Evolutionary conservation across 2,888 invertebrate species (phyloP).

Genomic region (Amaurobius ferox): DNA sequence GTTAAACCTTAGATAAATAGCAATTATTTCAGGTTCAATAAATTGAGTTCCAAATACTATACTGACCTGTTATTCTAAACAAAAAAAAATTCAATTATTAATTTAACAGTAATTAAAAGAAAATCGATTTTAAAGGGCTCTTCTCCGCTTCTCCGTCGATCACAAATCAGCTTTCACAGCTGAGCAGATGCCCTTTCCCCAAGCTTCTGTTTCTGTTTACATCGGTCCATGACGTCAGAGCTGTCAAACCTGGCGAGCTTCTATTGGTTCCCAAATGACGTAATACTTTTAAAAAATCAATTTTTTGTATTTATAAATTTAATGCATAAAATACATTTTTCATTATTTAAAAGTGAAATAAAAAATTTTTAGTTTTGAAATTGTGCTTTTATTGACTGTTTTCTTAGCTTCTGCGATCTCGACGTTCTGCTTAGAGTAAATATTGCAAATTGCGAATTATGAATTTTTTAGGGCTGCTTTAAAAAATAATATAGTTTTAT

Average conservation of each 20-base stretch:
- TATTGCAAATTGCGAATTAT: too few relatives aligned
- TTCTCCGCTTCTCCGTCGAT: slow-evolving; percentile 22
- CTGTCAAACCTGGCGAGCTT: slow-evolving; percentile 69
- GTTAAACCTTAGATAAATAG: slow-evolving; percentile 27
- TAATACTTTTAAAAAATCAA: background rate
- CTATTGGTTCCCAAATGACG: slow-evolving; percentile 45
- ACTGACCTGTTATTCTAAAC: background rate
- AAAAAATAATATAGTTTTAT: too few relatives aligned
- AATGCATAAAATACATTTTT: background rate
- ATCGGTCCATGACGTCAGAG: slow-evolving; percentile 55
- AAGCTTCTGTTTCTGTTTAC: slow-evolving; percentile 66
- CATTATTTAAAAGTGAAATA: too few relatives aligned
- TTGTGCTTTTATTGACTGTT: too few relatives aligned
- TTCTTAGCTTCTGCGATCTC: too few relatives aligned
- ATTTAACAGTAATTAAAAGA: too few relatives aligned
- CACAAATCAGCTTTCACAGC: slow-evolving; percentile 37
- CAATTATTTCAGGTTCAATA: background rate
- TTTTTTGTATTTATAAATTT: too few relatives aligned
- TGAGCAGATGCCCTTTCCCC: slow-evolving; percentile 57
- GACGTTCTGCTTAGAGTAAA: too few relatives aligned
- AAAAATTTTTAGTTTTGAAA: too few relatives aligned
- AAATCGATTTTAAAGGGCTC: slow-evolving; percentile 30
- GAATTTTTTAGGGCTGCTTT: too few relatives aligned
- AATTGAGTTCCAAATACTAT: background rate
- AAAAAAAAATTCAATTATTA: background rate